Percentiles rank a stretch among this genome's conserved stretches.
These are phyloP conservation scores for Carassius auratus DNA, from an alignment of 2,113 vertebrate genomes.

Conservation along the genomic window DNA sequence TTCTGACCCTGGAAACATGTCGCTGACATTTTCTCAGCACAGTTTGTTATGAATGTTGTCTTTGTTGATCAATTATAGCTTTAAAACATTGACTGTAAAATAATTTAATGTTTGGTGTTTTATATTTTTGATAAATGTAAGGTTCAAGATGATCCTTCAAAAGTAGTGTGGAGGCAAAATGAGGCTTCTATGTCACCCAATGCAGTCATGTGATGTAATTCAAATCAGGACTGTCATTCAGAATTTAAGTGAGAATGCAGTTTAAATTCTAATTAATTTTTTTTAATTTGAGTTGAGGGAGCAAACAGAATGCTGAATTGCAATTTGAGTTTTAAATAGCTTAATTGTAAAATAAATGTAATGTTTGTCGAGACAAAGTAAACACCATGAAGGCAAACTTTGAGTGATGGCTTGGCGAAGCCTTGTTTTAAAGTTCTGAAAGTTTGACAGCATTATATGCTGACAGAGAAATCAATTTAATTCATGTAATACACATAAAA, in stretches of 20 bases:
- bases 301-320: neutral
- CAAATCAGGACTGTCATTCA: neutral
- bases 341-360: neutral
- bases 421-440: too few species aligned
- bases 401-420: too few species aligned
- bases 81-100: neutral
- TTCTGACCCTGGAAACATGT: slow-evolving; percentile 31
- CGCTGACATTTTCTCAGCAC: slow-evolving; percentile 12
- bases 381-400: neutral
- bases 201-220: neutral
- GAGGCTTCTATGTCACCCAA: neutral
- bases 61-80: neutral
- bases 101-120: neutral
- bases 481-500: neutral
- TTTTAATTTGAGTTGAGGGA: neutral
- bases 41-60: neutral
- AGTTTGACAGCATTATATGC: neutral
- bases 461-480: neutral
- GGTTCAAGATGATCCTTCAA: neutral
- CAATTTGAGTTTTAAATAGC: neutral
- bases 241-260: neutral
- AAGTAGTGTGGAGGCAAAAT: neutral
- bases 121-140: neutral
- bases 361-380: neutral
- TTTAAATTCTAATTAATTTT: neutral